phyloP scores from a whole-genome alignment of 2,797 vertebrate genomes.

The Chelidonichthys spinosus region DNA sequence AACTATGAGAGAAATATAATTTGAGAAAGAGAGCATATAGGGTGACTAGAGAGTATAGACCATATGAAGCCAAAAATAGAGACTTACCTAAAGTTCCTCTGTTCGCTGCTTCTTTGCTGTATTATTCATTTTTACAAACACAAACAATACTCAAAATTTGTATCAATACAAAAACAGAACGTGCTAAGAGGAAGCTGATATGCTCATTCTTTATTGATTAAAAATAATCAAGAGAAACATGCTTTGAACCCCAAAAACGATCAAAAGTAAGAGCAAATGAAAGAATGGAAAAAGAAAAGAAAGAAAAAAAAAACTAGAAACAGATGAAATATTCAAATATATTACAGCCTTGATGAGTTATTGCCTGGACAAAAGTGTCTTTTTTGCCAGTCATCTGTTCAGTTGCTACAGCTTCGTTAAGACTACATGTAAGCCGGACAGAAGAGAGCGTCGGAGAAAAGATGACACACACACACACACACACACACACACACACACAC shows the following conservation, averaged over 20 bases:
- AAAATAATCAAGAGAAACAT: slow-evolving; percentile 92
- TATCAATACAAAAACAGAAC: not conserved
- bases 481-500: not conserved
- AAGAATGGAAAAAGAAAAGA: slow-evolving; percentile 52
- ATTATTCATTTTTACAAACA: not conserved
- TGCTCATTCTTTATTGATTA: slow-evolving; percentile 94
- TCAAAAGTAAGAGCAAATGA: slow-evolving; percentile 69
- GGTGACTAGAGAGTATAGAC: not conserved
- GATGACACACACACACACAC: slow-evolving; percentile 27
- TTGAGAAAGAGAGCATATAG: not conserved
- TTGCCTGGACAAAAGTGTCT: slow-evolving; percentile 75
- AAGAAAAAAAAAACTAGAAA: slow-evolving; percentile 44
- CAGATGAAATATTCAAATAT: slow-evolving; percentile 76
- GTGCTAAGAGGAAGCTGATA: slow-evolving; percentile 71
- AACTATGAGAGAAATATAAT: not conserved
- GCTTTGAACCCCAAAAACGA: slow-evolving; percentile 90
- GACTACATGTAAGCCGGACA: slow-evolving; percentile 60
- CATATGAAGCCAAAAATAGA: not conserved
- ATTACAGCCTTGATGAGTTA: slow-evolving; percentile 87
- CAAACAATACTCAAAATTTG: slow-evolving; percentile 1
- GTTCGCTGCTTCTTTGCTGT: not conserved
- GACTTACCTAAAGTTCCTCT: not conserved
- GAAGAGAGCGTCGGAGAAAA: slow-evolving; percentile 35
- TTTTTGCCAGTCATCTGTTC: slow-evolving; percentile 76
- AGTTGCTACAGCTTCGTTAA: slow-evolving; percentile 78